Percentiles rank a stretch among this genome's conserved stretches.
Evolutionary conservation across 2,113 vertebrate species (phyloP).

Genomic region (Python bivittatus): DNA sequence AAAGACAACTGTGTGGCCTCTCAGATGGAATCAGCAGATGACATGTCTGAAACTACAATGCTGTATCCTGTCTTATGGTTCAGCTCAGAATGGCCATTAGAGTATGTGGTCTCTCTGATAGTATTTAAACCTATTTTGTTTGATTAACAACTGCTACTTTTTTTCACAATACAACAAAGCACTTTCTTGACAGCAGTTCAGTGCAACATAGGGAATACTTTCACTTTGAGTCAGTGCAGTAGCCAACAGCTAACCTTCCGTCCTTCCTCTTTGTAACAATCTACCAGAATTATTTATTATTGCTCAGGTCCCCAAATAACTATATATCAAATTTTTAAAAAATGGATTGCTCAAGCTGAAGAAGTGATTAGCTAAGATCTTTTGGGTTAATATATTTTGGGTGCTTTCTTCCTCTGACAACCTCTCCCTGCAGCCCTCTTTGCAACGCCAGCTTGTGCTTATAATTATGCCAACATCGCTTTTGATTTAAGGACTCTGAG

Average conservation of each 20-base stretch:
- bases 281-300: constrained; percentile 67
- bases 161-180: not conserved
- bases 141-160: constrained; percentile 12
- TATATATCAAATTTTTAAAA: constrained; percentile 52
- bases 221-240: constrained; percentile 2
- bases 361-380: constrained; percentile 70
- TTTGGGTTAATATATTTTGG: constrained; percentile 73
- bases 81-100: not conserved
- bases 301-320: constrained; percentile 62
- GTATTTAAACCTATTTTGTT: not conserved
- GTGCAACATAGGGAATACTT: constrained; percentile 29
- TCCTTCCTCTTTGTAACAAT: constrained; percentile 54
- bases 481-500: constrained; percentile 73
- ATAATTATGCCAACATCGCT: constrained; percentile 66
- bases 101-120: not conserved
- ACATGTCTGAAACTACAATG: not conserved
- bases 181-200: constrained; percentile 4
- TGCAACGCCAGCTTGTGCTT: constrained; percentile 50
- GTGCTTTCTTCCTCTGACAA: constrained; percentile 63
- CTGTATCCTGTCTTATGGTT: not conserved
- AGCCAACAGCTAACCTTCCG: constrained; percentile 44
- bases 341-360: constrained; percentile 59
- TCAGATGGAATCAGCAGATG: not conserved
- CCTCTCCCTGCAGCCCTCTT: constrained; percentile 66
- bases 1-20: not conserved